Evolutionary conservation across 2,113 vertebrate genomes (phyloP).

Genomic region (Esox niger): DNA sequence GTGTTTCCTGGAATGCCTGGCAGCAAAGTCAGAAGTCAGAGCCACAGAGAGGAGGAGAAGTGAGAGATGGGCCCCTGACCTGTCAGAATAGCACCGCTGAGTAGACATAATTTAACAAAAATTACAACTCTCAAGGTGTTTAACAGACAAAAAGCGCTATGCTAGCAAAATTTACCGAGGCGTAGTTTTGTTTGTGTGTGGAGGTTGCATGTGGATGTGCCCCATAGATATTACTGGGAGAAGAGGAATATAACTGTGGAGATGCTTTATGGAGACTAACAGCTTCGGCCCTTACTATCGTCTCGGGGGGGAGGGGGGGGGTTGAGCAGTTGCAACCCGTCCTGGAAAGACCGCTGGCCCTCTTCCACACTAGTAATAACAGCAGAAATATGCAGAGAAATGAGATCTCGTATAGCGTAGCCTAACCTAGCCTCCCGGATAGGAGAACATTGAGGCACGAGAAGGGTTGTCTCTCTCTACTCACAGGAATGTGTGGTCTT

Average conservation of each 20-base stretch:
- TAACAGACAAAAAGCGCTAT: background rate
- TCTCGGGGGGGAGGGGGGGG: constrained; percentile 8
- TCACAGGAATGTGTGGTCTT: constrained; percentile 50
- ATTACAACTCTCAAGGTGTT: background rate
- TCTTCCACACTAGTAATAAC: constrained; percentile 60
- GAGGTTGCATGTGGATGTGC: background rate
- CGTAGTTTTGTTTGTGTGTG: background rate
- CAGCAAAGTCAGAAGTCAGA: constrained; percentile 46
- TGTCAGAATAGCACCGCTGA: background rate
- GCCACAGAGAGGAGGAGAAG: background rate
- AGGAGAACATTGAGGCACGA: constrained; percentile 43
- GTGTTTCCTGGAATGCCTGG: constrained; percentile 66
- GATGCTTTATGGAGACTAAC: constrained; percentile 25
- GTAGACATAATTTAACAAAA: background rate
- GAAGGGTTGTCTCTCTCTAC: constrained; percentile 10
- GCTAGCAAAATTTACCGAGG: background rate
- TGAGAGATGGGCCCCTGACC: background rate
- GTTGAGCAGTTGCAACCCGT: constrained; percentile 25
- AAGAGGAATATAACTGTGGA: background rate
- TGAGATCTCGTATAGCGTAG: constrained; percentile 48
- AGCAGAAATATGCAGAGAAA: constrained; percentile 58
- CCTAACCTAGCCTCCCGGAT: constrained; percentile 21
- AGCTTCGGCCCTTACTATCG: constrained; percentile 23
- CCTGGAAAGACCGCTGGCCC: constrained; percentile 38
- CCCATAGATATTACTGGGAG: background rate